phyloP scores from a whole-genome alignment of 2,888 invertebrate genomes.

The Hylaea fasciaria region DNA sequence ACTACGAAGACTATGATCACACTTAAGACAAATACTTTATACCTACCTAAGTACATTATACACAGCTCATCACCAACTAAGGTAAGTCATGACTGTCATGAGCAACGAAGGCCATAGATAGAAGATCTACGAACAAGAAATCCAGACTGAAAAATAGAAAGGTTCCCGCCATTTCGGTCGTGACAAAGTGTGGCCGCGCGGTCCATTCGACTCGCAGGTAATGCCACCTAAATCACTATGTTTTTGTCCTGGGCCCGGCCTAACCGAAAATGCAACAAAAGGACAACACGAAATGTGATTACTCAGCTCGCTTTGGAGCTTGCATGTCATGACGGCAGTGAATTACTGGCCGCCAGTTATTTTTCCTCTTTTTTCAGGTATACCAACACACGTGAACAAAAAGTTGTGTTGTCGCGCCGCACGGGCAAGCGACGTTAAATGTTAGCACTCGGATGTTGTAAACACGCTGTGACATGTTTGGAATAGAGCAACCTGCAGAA shows the following conservation, averaged over 20 bases:
- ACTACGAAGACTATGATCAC: no score
- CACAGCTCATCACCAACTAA: no score
- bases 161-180: conserved; percentile 4
- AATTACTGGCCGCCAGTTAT: conserved; percentile 62
- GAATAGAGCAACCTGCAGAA: conserved; percentile 49
- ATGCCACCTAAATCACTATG: conserved; percentile 66
- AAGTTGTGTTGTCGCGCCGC: conserved; percentile 63
- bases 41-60: no score
- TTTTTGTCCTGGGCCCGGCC: conserved; percentile 55
- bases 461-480: conserved; percentile 66
- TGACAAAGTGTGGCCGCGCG: conserved; percentile 19
- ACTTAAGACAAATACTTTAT: no score
- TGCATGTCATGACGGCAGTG: conserved; percentile 74
- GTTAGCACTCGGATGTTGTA: conserved; percentile 67
- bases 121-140: not conserved
- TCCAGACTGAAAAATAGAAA: conserved; percentile 4
- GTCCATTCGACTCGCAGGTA: conserved; percentile 48
- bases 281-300: conserved; percentile 79
- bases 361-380: conserved; percentile 61
- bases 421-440: conserved; percentile 62
- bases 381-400: conserved; percentile 69
- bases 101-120: no score
- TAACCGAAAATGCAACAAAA: conserved; percentile 67
- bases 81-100: no score
- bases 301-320: conserved; percentile 69